Evolutionary conservation across 2,888 invertebrate genomes (phyloP).

Genomic region (Sphaeridia pumilis): DNA sequence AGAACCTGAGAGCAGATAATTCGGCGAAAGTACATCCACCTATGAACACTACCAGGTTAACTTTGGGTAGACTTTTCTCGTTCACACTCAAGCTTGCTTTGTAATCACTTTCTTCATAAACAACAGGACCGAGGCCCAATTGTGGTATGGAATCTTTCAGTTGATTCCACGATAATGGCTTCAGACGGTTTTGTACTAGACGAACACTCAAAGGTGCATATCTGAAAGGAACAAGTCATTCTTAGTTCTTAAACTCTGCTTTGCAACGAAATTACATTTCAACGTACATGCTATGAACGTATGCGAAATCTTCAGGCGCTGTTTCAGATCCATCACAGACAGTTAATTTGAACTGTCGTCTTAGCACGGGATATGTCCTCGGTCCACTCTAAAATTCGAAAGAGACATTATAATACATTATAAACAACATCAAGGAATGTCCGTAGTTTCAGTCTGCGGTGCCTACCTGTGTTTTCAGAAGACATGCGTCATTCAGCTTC

Average conservation of each 20-base stretch:
- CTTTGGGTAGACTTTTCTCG: constrained; percentile 45
- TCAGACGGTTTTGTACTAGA: constrained; percentile 57
- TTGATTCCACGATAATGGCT: constrained; percentile 49
- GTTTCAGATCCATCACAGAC: constrained; percentile 78
- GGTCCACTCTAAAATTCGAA: constrained; percentile 22
- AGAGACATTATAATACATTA: constrained; percentile 5
- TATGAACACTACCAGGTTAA: constrained; percentile 85
- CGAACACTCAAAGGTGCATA: constrained; percentile 88
- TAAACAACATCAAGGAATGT: background rate
- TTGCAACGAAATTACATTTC: background rate
- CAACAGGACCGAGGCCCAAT: constrained; percentile 63
- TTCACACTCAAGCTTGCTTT: constrained; percentile 15
- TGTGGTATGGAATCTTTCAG: constrained; percentile 67
- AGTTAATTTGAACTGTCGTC: constrained; percentile 61
- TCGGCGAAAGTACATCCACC: constrained; percentile 97
- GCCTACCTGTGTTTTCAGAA: constrained; percentile 60
- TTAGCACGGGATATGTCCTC: constrained; percentile 37
- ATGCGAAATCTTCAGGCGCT: constrained; percentile 44
- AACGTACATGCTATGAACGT: constrained; percentile 35
- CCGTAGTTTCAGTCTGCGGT: background rate
- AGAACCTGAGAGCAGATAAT: constrained; percentile 50
- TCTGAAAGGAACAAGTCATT: constrained; percentile 8
- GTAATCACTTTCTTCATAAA: constrained; percentile 39
- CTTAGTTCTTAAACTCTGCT: background rate
- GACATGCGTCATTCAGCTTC: constrained; percentile 75